A percentile compares a stretch with the other conserved stretches of the same genome.
phyloP scores from a whole-genome alignment of 2,113 vertebrate species.

The Camelus dromedarius region DNA sequence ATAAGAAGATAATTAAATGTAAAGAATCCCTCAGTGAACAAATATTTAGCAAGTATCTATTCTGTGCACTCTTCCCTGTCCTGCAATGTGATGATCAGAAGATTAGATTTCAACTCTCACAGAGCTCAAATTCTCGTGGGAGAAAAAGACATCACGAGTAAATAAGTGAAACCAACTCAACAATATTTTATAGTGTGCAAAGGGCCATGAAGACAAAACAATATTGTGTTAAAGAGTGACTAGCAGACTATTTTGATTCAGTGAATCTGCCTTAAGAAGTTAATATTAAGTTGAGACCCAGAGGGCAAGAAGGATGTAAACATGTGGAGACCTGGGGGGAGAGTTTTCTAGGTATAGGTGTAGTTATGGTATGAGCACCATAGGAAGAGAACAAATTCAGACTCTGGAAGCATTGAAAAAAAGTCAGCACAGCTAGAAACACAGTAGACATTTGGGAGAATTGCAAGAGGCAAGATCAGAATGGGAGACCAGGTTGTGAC shows the following conservation, averaged over 20 bases:
- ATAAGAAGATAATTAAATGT: slow-evolving; percentile 46
- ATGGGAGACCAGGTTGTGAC: neutral
- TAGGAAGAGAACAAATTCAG: neutral
- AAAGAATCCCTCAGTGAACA: slow-evolving; percentile 22
- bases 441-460: neutral
- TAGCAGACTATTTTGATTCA: neutral
- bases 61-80: neutral
- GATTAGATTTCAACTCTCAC: slow-evolving; percentile 22
- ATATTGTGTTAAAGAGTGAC: neutral
- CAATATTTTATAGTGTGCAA: neutral
- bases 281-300: neutral
- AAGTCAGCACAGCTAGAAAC: neutral
- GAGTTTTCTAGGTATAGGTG: neutral
- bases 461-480: neutral
- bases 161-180: neutral
- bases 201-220: neutral
- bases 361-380: neutral
- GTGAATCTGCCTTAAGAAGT: neutral
- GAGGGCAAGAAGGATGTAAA: neutral
- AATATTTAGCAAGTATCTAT: slow-evolving; percentile 42
- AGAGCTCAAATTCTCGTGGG: neutral
- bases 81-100: neutral
- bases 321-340: neutral
- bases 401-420: neutral
- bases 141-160: neutral